A percentile compares a stretch with the other conserved stretches of the same genome.
phyloP scores from a whole-genome alignment of 2,888 invertebrate species.

The Lysandra coridon region DNA sequence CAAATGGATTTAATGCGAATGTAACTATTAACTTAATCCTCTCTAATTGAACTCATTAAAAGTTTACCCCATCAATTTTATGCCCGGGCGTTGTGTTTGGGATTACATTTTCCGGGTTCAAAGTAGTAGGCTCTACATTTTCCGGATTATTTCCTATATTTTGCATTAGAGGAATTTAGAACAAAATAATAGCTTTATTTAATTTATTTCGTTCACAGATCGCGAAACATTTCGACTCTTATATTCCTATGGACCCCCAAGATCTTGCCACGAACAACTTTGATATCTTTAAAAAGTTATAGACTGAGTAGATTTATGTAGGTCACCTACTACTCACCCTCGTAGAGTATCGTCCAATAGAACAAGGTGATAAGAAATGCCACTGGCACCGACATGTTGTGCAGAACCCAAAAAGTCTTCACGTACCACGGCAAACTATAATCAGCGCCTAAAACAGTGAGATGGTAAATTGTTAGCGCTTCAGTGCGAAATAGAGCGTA shows the following conservation, averaged over 20 bases:
- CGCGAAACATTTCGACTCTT: background rate
- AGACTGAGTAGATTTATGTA: no score
- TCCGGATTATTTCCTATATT: background rate
- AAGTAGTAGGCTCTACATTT: background rate
- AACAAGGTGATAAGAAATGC: conserved; percentile 73
- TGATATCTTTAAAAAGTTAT: background rate
- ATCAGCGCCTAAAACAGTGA: conserved; percentile 55
- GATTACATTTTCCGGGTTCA: no score
- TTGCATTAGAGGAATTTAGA: no score
- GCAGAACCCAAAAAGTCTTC: conserved; percentile 68
- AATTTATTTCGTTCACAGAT: background rate
- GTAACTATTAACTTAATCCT: no score
- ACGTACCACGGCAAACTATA: conserved; percentile 68
- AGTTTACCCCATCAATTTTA: no score
- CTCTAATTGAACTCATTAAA: no score
- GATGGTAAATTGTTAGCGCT: background rate
- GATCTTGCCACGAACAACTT: no score
- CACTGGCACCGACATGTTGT: conserved; percentile 64
- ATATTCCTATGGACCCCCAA: no score
- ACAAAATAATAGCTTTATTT: background rate
- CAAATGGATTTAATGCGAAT: no score
- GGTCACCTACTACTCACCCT: conserved; percentile 47
- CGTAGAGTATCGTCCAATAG: conserved; percentile 70
- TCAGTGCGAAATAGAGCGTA: background rate
- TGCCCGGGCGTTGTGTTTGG: no score